Conservation (phyloP, 92 coral and sea anemone genomes). For the Umimayanthus kanabou region DNA sequence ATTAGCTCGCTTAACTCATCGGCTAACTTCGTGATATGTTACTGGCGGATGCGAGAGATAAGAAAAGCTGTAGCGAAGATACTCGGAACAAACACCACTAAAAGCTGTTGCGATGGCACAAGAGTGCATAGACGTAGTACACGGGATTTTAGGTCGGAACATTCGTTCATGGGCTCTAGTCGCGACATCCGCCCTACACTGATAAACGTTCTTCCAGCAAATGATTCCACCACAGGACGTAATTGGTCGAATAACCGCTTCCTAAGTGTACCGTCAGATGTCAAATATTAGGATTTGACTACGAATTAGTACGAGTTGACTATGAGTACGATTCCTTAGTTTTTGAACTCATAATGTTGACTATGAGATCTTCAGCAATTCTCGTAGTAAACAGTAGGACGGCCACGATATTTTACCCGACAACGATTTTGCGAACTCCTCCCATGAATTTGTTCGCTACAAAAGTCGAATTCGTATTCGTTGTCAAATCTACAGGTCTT, state of each 20-base stretch:
- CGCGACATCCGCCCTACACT: background rate
- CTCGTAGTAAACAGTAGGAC: no score
- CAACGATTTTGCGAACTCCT: no score
- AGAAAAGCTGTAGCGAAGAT: conserved; percentile 9
- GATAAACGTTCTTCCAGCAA: conserved; percentile 1
- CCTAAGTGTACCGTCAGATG: background rate
- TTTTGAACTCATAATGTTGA: no score
- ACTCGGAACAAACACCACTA: background rate
- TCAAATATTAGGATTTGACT: background rate
- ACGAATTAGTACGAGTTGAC: no score
- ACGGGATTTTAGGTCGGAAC: background rate
- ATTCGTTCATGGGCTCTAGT: background rate
- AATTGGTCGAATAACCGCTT: background rate
- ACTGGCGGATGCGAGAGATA: conserved; percentile 17
- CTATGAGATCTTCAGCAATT: no score
- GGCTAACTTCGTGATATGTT: conserved; percentile 18
- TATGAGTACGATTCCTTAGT: no score
- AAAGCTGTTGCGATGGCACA: background rate
- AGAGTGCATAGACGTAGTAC: background rate
- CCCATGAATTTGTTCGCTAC: no score
- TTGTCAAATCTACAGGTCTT: no score
- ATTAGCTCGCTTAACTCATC: conserved; percentile 8
- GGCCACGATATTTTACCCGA: no score
- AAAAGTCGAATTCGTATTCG: no score
- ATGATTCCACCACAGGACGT: background rate